Base-by-base conservation (phyloP, 2,113 vertebrate genomes). In the Centropristis striata region DNA sequence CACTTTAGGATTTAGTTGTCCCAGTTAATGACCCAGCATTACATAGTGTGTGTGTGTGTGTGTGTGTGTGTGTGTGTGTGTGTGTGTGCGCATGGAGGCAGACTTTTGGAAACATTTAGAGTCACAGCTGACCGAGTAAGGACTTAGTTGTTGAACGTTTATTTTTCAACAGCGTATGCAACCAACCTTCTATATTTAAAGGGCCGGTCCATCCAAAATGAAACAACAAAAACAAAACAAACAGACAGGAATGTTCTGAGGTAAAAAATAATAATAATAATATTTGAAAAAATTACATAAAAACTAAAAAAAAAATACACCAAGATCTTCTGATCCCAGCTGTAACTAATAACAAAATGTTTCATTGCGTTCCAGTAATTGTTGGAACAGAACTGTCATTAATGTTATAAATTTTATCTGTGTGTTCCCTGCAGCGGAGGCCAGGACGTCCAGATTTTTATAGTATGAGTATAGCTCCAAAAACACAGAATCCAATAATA, bases 11-110 rank as follows among this genome's bases (percentile, higher is more conserved):
- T 75, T 42, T 61, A 75, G 78, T 18, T 64, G 28, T 72, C 71
- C 32, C 55, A 75, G 80, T 89, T 88, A 85, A 81, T 59, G 50
- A 78, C 58, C 65, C 78, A 60, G 50, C 44, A 32, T 36, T n/a
- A n/a, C n/a, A n/a, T n/a, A n/a, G 54, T 39, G 9, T 50, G 37
- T 53, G 76, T 69, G 25, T 61, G 44, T 39, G n/a, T 61, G 55
- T 71, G 28, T 32, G 39, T 46, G 25, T 36, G 55, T 47, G 27
- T 49, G n/a, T 21, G 32, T 61, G 28, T 47, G n/a, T 50, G 36
- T 25, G 37, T 41, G 27, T 69, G 23, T 21, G 44, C 3, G 60
- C 8, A 42, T 21, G 1, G 18, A 36, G 12, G 49, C 47, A 81
- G 49, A 74, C 61, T 78, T 73, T 60, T 67, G 61, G 53, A 73